phyloP scores from a whole-genome alignment of 2,113 vertebrate genomes.

The Eleginops maclovinus region DNA sequence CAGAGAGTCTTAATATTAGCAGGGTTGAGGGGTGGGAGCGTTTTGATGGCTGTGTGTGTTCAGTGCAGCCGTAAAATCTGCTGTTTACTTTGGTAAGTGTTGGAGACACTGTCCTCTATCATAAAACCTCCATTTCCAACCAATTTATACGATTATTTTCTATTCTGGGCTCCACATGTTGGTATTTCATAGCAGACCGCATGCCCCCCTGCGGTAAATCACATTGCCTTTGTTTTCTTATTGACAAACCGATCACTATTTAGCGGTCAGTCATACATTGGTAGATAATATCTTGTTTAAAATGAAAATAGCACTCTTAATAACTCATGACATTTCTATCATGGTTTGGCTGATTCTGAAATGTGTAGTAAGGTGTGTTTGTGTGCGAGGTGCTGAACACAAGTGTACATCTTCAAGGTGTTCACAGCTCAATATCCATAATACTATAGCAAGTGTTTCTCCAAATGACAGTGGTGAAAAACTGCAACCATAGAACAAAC shows the following conservation, averaged over 20 bases:
- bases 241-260: background rate
- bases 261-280: background rate
- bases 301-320: slow-evolving; percentile 33
- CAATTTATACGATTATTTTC: slow-evolving; percentile 4
- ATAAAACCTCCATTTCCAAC: slow-evolving; percentile 17
- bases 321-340: slow-evolving; percentile 47
- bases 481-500: slow-evolving; percentile 39
- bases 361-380: background rate
- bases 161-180: background rate
- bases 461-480: slow-evolving; percentile 41
- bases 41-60: slow-evolving; percentile 42
- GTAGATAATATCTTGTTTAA: slow-evolving; percentile 10
- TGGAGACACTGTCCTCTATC: background rate
- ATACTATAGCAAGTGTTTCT: slow-evolving; percentile 32
- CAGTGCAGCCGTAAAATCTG: slow-evolving; percentile 29
- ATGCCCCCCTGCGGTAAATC: slow-evolving; percentile 1
- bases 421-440: slow-evolving; percentile 42
- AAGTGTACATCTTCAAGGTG: slow-evolving; percentile 17
- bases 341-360: slow-evolving; percentile 26
- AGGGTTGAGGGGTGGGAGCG: slow-evolving; percentile 27
- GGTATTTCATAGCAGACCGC: background rate
- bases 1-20: background rate
- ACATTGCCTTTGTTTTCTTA: slow-evolving; percentile 3
- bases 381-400: background rate
- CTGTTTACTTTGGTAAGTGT: slow-evolving; percentile 27